Evolutionary conservation across 2,113 vertebrate species (phyloP).

Genomic region (Carlito syrichta): DNA sequence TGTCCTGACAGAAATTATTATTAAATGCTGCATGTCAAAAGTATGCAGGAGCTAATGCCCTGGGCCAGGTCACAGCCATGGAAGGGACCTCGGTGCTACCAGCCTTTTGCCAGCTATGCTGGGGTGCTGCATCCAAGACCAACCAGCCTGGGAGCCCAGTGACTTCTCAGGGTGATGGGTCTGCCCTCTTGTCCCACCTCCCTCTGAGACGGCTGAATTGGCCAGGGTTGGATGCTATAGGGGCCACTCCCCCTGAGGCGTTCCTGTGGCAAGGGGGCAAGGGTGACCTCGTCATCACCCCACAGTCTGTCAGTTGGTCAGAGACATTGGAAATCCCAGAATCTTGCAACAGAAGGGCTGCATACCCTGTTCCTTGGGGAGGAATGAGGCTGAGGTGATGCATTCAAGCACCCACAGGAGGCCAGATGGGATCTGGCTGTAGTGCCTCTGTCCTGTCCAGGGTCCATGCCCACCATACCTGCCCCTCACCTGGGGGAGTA

Average conservation of each 20-base stretch:
- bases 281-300: no score
- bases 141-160: background rate
- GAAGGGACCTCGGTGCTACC: background rate
- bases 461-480: background rate
- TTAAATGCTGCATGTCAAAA: background rate
- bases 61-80: no score
- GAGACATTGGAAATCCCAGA: background rate
- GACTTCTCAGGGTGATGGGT: background rate
- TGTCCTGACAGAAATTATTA: background rate
- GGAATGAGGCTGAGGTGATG: background rate
- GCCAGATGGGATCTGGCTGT: background rate
- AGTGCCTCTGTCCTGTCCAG: background rate
- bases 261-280: background rate
- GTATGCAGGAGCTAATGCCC: background rate
- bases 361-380: no score
- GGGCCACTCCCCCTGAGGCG: fast-evolving
- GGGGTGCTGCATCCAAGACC: background rate
- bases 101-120: background rate
- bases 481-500: background rate
- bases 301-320: background rate
- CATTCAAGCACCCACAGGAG: background rate
- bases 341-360: background rate
- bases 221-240: background rate
- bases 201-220: background rate
- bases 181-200: background rate